Evolutionary conservation across 2,797 vertebrate species (phyloP), one percentile per base, ranked within the genome.

Genomic region (Nasua narica): DNA sequence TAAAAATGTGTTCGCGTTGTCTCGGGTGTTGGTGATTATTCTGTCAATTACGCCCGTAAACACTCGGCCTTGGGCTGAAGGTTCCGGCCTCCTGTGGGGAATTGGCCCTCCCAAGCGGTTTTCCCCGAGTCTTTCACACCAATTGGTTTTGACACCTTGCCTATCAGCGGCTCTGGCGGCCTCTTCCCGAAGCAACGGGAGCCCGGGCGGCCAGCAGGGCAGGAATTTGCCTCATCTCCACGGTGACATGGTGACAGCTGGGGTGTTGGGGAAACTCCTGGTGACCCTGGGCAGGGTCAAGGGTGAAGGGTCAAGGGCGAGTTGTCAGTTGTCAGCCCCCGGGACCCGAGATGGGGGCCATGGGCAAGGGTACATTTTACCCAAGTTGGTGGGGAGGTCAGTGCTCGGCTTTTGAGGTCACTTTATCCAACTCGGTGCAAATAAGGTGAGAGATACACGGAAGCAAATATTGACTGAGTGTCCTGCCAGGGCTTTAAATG

Each of bases 31-130:
- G 14, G n/a, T 97, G 98, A 98, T 98, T 97, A 98, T 97, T 98
- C 98, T 97, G 97, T 98, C 98, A 98, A 98, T 98, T 98, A 98
- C 85, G 56, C 98, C 94, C 58, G 87, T 97, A 98, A 98, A 98
- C 98, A 98, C 97, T 97, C 97, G 7, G 92, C 98, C 95, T 93
- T 95, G 97, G 83, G 93, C 97, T 40, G 95, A 95, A 95, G 98
- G 98, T 98, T 98, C 96, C 0, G 0, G 92, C 92, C 97, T 98
- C 98, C 98, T 97, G 90, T 74, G 91, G 98, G 98, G 98, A 98
- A 98, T 95, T 96, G 97, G 98, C 97, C 97, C 92, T 96, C 98
- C 87, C 62, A 69, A 97, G 97, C 92, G 67, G 96, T 98, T 98
- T 98, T 97, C 97, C 98, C 98, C 95, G 97, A 96, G 97, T 97